Base-by-base conservation (phyloP, 2,888 invertebrate genomes). In the Lamellibrachia satsuma region DNA sequence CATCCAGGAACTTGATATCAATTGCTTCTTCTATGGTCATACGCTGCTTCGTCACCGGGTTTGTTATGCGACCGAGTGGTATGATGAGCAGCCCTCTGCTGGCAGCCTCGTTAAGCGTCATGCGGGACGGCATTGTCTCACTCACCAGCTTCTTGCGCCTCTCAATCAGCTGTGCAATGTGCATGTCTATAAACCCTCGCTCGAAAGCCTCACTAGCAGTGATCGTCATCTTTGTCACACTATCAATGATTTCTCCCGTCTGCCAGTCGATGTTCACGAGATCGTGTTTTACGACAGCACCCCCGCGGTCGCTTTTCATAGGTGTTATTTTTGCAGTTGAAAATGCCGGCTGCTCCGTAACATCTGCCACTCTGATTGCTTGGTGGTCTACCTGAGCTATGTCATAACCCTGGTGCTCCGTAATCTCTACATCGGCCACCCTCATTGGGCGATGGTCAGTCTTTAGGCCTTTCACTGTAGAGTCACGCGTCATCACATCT, bases 171-270 rank as follows among this genome's bases (percentile, higher is more conserved):
- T 94, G 92, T 27, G 93, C 93, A 8, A 94, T 94, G 93, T 94
- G 94, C 2, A 98, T 98, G 95, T 99, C 99, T 96, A 98, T 98
- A 92, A 99, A 97, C 96, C 99, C 98, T 95, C 98, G 97, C 96
- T 98, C 98, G 95, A 99, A 98, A 55, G 99, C 99, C 97, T 99
- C 98, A 94, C 98, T 97, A 94, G 99, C 97, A 27, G 98, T 98
- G 91, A 99, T 97, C 96, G 98, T 98, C 94, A 96, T 96, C 75
- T 97, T 96, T 55, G 97, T 97, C 97, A 98, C 97, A 94, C 97
- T 96, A 95, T 98, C 98, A 92, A 97, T 97, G 95, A 98, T 93
- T 52, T 93, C 93, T 27, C 94, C 94, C 1, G 92, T 93, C 15
- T 92, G 93, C 94, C 94, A 94, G 93, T 94, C 92, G 7, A 93